These are phyloP conservation scores for Drosophila falleni DNA, from an alignment of 2,888 invertebrate genomes.

Conservation along the genomic window DNA sequence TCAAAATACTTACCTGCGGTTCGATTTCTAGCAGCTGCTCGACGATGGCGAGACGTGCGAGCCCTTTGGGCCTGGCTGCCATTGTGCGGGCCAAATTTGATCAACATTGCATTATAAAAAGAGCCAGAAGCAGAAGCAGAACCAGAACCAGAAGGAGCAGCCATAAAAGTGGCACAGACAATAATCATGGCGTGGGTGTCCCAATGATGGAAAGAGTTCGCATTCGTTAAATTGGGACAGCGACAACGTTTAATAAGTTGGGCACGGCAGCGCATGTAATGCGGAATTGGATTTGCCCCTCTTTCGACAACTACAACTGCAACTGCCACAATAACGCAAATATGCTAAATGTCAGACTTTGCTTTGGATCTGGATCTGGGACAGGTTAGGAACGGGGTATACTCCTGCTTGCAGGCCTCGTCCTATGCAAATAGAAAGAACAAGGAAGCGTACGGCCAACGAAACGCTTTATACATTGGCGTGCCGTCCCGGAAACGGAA, in stretches of 20 bases:
- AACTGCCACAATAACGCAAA: conserved; percentile 79
- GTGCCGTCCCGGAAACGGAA: conserved; percentile 63
- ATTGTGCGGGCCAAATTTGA: conserved; percentile 71
- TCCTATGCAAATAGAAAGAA: conserved; percentile 64
- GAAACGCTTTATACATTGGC: conserved; percentile 54
- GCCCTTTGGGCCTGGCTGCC: conserved; percentile 63
- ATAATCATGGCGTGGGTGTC: conserved; percentile 33
- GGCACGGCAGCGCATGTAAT: conserved; percentile 75
- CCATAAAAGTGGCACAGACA: conserved; percentile 46
- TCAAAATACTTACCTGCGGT: conserved; percentile 58
- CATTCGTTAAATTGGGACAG: conserved; percentile 76
- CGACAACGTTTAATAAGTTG: conserved; percentile 81
- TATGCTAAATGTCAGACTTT: conserved; percentile 77
- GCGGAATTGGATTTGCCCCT: conserved; percentile 72
- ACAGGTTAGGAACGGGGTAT: not conserved
- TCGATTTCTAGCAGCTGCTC: conserved; percentile 70
- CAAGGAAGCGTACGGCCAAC: conserved; percentile 44
- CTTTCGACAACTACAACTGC: conserved; percentile 43
- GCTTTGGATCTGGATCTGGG: conserved; percentile 15
- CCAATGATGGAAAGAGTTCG: conserved; percentile 53
- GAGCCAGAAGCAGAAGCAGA: conserved; percentile 4
- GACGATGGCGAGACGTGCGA: conserved; percentile 67
- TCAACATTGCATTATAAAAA: conserved; percentile 38
- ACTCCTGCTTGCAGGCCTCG: conserved; percentile 58
- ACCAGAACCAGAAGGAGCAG: not conserved